Percentiles rank a stretch among this genome's conserved stretches.
phyloP scores from a whole-genome alignment of 1,140 invertebrate genomes.

The Ceratina calcarata region DNA sequence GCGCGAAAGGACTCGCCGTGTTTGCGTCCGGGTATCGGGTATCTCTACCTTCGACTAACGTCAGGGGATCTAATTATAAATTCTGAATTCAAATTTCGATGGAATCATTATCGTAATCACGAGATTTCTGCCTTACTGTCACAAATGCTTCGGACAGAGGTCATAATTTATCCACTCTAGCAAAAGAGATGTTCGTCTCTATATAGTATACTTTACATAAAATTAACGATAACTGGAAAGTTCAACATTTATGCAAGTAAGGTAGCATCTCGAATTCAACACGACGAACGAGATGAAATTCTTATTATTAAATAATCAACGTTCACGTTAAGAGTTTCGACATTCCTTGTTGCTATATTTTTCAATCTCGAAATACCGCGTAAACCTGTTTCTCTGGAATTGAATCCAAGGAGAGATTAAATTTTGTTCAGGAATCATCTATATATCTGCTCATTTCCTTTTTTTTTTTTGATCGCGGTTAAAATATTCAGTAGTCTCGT shows the following conservation, averaged over 20 bases:
- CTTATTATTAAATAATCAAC: not conserved
- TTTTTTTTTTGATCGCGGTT: not conserved
- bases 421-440: slow-evolving; percentile 6
- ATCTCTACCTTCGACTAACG: slow-evolving; percentile 3
- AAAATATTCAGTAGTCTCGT: not conserved
- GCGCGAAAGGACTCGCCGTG: slow-evolving; percentile 11
- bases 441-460: too few relatives aligned
- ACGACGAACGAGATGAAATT: too few relatives aligned
- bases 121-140: too few relatives aligned
- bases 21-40: not conserved
- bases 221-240: not conserved
- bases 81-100: slow-evolving; percentile 14
- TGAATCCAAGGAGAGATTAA: not conserved
- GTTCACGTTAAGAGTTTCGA: not conserved
- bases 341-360: not conserved
- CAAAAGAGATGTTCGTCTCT: too few relatives aligned
- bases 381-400: not conserved
- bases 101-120: not conserved
- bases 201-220: not conserved
- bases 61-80: not conserved
- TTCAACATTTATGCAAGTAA: not conserved
- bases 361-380: not conserved
- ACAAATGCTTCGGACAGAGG: too few relatives aligned
- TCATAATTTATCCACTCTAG: too few relatives aligned
- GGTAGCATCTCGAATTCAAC: too few relatives aligned